Evolutionary conservation across 2,888 invertebrate genomes (phyloP), one percentile per base, ranked within the genome.

Genomic region (Glyphotaelius pellucidus): DNA sequence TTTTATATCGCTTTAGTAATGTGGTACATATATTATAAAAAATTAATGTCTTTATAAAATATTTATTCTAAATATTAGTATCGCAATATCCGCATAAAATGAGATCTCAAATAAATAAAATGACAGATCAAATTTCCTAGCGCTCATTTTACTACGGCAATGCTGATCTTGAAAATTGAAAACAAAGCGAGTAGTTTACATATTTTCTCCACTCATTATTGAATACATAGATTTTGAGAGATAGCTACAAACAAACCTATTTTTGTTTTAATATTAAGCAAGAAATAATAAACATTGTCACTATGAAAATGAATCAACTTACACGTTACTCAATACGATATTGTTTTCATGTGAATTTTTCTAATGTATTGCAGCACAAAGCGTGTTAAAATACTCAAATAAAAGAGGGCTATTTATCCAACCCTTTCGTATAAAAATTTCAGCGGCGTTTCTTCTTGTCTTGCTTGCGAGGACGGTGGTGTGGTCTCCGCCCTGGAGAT

Each of bases 401-500:
- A 83, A 83, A 83, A 83, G 0, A 83, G 31, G 94, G 89, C 93
- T 94, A 67, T 93, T 93, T 93, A n/a, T 86, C 86, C 35, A 86
- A 86, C n/a, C 47, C 86, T 30, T 86, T 52, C 30, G 14, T 9
- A 86, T 52, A 47, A 86, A 47, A 86, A 52, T 42, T 85, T 92
- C 96, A 97, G 94, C 97, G 97, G 47, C 97, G 95, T 94, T 97
- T 97, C 95, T 97, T 97, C 94, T 97, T 97, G 93, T 97, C 97
- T 94, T 97, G 97, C 92, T 97, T 96, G 67, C 97, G 95, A 0
- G 97, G 95, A 89, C 96, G 94, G 93, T 97, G 96, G 94, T 96
- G 96, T 0, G 97, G 97, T 47, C 97, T 96, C 93, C 97, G 97
- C 79, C 97, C 97, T 0, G 97, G 97, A 90, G 97, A 97, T 38